These are phyloP conservation scores for Taenioides sp. DNA, from an alignment of 2,797 vertebrate species.

Conservation along the genomic window DNA sequence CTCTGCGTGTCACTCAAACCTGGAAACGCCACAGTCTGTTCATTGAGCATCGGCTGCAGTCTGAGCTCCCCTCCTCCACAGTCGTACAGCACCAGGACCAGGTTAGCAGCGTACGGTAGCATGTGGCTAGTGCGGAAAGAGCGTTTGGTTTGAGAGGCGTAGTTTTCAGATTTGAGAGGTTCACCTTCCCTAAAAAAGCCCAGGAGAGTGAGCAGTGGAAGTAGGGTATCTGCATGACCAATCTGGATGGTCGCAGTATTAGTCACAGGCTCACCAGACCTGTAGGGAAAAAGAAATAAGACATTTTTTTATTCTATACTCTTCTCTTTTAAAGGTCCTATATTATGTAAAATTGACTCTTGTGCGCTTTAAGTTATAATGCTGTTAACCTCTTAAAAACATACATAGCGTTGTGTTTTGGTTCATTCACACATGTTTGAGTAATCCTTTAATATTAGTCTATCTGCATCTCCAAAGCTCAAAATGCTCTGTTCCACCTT, in stretches of 20 bases:
- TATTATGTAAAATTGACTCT: too few species aligned
- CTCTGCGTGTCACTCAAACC: slow-evolving; percentile 60
- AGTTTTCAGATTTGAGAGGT: slow-evolving; percentile 83
- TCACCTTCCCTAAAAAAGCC: slow-evolving; percentile 87
- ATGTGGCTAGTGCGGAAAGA: slow-evolving; percentile 87
- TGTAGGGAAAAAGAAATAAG: slow-evolving; percentile 43
- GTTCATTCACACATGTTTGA: too few species aligned
- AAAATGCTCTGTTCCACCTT: too few species aligned
- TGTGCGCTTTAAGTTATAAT: too few species aligned
- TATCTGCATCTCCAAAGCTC: too few species aligned
- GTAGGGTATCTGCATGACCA: slow-evolving; percentile 93
- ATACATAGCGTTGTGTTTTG: too few species aligned
- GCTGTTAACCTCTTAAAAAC: too few species aligned
- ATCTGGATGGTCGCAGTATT: slow-evolving; percentile 87
- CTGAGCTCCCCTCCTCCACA: slow-evolving; percentile 83
- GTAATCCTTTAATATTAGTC: too few species aligned
- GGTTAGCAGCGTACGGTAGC: slow-evolving; percentile 89
- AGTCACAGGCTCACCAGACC: slow-evolving; percentile 77
- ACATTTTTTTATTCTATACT: too few species aligned
- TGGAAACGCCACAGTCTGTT: slow-evolving; percentile 81
- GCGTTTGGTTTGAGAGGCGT: slow-evolving; percentile 69
- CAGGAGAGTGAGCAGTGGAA: slow-evolving; percentile 91
- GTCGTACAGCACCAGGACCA: slow-evolving; percentile 87
- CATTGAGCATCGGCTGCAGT: slow-evolving; percentile 86
- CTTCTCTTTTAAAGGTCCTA: too few species aligned